Evolutionary conservation across 2,888 invertebrate genomes (phyloP).

Genomic region (Tuberolachnus salignus): DNA sequence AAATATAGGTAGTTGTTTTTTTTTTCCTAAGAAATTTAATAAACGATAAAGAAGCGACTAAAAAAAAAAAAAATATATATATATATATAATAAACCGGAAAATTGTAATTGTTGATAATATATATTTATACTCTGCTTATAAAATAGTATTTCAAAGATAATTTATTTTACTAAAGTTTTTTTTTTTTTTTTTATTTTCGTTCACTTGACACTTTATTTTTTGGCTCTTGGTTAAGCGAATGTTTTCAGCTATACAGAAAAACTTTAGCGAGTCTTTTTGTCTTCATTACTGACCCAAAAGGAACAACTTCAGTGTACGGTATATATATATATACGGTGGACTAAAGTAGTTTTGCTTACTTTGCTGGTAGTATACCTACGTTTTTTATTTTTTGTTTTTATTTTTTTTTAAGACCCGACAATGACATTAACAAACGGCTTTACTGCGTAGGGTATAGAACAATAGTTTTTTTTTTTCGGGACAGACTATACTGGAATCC

Average conservation of each 20-base stretch:
- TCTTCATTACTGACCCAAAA: constrained; percentile 49
- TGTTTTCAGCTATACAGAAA: constrained; percentile 21
- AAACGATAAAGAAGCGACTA: not conserved
- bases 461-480: constrained; percentile 41
- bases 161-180: constrained; percentile 3
- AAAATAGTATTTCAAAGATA: constrained; percentile 22
- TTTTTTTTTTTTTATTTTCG: not conserved
- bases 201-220: constrained; percentile 11
- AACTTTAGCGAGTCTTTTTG: constrained; percentile 41
- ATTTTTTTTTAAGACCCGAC: constrained; percentile 24
- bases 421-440: constrained; percentile 52
- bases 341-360: constrained; percentile 50
- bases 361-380: constrained; percentile 8
- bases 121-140: not conserved
- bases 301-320: constrained; percentile 12
- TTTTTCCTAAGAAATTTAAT: no score
- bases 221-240: constrained; percentile 16
- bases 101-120: constrained; percentile 15
- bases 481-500: constrained; percentile 25
- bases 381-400: not conserved
- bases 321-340: not conserved
- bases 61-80: not conserved
- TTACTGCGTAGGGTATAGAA: constrained; percentile 3
- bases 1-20: no score
- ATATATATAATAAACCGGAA: not conserved